Conservation (phyloP, 2,888 invertebrate species). For the Diadegma fenestrale region DNA sequence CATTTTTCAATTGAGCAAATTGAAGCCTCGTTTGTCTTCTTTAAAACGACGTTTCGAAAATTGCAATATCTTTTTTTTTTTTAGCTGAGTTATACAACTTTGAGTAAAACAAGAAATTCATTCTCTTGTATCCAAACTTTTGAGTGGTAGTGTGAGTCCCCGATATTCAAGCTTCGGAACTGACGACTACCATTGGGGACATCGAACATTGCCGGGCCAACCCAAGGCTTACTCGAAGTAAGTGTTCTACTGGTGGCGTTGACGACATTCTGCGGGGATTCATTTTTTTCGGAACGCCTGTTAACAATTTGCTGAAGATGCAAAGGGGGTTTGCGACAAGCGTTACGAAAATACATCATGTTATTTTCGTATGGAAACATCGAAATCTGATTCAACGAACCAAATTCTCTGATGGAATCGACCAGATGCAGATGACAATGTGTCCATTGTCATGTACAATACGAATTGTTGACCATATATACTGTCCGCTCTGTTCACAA, state of each 20-base stretch:
- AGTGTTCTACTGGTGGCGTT: not conserved
- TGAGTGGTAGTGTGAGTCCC: no score
- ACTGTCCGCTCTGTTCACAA: slow-evolving; percentile 16
- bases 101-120: no score
- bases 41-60: no score
- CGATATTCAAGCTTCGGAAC: not conserved
- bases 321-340: slow-evolving; percentile 30
- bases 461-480: slow-evolving; percentile 41
- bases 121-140: no score
- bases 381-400: slow-evolving; percentile 31
- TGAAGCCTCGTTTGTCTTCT: no score
- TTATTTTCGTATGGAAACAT: slow-evolving; percentile 58
- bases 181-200: not conserved
- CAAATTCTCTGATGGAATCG: slow-evolving; percentile 38
- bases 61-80: no score
- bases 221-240: not conserved
- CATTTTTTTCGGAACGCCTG: not conserved
- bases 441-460: slow-evolving; percentile 36
- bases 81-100: no score
- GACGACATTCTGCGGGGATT: no score
- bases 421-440: slow-evolving; percentile 53
- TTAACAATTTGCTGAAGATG: slow-evolving; percentile 50
- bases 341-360: slow-evolving; percentile 47
- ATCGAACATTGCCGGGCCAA: not conserved
- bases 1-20: no score